Evolutionary conservation across 2,888 invertebrate species (phyloP).

Genomic region (Dynastes grantii): DNA sequence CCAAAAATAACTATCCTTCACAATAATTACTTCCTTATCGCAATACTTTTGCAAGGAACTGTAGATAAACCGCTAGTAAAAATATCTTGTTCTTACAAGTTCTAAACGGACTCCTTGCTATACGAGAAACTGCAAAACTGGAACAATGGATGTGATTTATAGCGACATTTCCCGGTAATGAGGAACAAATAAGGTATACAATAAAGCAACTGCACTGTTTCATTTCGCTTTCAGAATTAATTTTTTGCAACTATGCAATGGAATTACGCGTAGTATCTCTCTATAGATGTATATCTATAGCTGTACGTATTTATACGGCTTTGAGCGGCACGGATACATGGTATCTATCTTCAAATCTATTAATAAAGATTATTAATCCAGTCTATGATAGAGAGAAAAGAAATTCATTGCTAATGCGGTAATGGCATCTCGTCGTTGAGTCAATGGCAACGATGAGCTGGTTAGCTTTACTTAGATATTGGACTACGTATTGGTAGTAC

Average conservation of each 20-base stretch:
- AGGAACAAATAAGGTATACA: conserved; percentile 42
- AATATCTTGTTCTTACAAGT: neutral
- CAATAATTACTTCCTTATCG: neutral
- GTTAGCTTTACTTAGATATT: no score
- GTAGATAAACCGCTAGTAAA: neutral
- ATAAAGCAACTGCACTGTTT: conserved; percentile 15
- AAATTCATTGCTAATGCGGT: conserved; percentile 8
- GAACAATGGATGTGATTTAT: conserved; percentile 46
- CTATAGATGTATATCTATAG: neutral
- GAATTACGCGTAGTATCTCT: neutral
- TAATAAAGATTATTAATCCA: conserved; percentile 21
- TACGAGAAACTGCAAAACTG: conserved; percentile 22
- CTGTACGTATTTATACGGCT: neutral
- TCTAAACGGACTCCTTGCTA: conserved; percentile 5
- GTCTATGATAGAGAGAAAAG: neutral
- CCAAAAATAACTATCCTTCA: no score
- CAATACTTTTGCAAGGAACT: neutral
- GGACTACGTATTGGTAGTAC: no score
- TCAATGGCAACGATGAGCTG: no score
- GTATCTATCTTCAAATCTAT: conserved; percentile 13
- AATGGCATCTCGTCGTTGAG: no score
- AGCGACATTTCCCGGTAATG: conserved; percentile 38
- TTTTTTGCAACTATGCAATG: conserved; percentile 19
- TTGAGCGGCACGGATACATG: neutral
- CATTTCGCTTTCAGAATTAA: conserved; percentile 8